Evolutionary conservation across 2,113 vertebrate species (phyloP).

Genomic region (Callocephalon fimbriatum): DNA sequence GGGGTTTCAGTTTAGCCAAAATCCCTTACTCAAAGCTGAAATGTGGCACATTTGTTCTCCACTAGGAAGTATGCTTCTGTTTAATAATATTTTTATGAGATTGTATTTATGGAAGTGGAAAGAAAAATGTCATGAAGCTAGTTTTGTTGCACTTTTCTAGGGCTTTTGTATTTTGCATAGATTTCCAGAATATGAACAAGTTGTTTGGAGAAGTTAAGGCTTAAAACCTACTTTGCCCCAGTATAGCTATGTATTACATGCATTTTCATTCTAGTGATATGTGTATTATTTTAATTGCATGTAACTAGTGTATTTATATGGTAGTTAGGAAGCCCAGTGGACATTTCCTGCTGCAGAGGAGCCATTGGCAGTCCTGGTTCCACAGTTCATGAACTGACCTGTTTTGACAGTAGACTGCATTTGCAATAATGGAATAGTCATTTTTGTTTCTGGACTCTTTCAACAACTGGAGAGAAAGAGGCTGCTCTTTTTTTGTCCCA

Average conservation of each 20-base stretch:
- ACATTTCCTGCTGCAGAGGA: slow-evolving; percentile 48
- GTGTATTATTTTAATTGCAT: background rate
- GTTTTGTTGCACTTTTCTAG: slow-evolving; percentile 66
- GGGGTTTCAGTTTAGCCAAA: slow-evolving; percentile 2
- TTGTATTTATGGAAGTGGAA: slow-evolving; percentile 59
- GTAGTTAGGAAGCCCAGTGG: slow-evolving; percentile 22
- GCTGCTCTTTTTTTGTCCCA: background rate
- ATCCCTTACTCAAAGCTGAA: background rate
- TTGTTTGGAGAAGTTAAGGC: background rate
- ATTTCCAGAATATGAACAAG: slow-evolving; percentile 20
- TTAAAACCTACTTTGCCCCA: background rate
- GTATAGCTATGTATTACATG: background rate
- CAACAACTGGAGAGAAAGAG: background rate
- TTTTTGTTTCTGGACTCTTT: background rate
- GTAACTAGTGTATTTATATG: background rate
- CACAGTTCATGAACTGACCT: background rate
- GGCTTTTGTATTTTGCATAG: slow-evolving; percentile 53
- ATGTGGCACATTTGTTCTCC: slow-evolving; percentile 1
- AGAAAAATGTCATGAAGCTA: slow-evolving; percentile 49
- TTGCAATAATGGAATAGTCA: background rate
- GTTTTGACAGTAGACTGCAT: background rate
- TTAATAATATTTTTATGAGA: slow-evolving; percentile 61
- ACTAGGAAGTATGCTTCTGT: slow-evolving; percentile 43
- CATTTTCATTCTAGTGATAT: background rate
- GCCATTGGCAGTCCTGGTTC: slow-evolving; percentile 15